Evolutionary conservation across 2,888 invertebrate species (phyloP).

Genomic region (Dasypolia templi): DNA sequence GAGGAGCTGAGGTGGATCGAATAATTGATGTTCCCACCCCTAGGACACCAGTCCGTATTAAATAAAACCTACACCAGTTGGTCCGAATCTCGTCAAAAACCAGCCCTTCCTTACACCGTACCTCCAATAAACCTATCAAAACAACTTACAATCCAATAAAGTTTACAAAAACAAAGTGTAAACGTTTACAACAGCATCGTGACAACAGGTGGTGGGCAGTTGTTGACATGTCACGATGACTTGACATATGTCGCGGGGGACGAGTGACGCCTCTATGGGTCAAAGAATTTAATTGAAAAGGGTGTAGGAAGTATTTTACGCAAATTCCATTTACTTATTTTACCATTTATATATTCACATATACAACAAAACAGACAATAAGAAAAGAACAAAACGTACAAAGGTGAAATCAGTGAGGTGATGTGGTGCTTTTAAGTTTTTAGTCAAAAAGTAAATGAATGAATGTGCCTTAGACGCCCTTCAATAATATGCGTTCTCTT

Average conservation of each 20-base stretch:
- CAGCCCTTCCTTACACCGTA: not conserved
- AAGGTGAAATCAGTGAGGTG: too few relatives aligned
- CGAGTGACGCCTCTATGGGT: conserved; percentile 60
- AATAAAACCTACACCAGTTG: too few relatives aligned
- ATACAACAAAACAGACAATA: too few relatives aligned
- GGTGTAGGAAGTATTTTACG: not conserved
- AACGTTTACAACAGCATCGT: conserved; percentile 36
- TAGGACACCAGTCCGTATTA: too few relatives aligned
- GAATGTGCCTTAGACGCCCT: not conserved
- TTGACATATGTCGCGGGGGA: conserved; percentile 66
- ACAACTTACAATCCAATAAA: conserved; percentile 56
- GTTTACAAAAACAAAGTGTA: conserved; percentile 48
- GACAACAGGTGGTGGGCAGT: conserved; percentile 78
- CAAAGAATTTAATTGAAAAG: conserved; percentile 50
- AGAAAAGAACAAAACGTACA: too few relatives aligned
- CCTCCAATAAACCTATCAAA: conserved; percentile 57
- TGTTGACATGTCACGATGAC: conserved; percentile 60
- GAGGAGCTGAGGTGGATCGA: too few relatives aligned
- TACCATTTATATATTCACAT: too few relatives aligned
- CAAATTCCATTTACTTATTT: too few relatives aligned
- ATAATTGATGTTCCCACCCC: too few relatives aligned
- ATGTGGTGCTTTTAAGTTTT: too few relatives aligned
- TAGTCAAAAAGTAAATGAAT: too few relatives aligned
- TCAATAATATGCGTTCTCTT: not conserved
- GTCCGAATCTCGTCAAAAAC: not conserved